Percentiles rank a stretch among this genome's conserved stretches.
Evolutionary conservation across 2,888 invertebrate genomes (phyloP).

Genomic region (Pristionchus mayeri): DNA sequence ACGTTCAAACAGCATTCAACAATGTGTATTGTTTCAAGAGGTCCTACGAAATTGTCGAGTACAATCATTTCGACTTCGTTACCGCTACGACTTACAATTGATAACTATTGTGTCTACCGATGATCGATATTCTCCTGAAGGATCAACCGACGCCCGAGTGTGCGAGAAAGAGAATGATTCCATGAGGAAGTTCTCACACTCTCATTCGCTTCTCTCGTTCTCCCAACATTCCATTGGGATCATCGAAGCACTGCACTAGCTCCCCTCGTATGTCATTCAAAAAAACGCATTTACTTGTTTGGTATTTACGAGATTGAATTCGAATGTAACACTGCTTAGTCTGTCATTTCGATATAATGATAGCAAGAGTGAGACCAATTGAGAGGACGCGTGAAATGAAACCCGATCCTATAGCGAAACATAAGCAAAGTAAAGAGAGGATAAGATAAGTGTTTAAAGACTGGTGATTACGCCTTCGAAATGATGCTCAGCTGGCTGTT

Average conservation of each 20-base stretch:
- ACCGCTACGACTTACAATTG: background rate
- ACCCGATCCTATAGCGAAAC: too few relatives aligned
- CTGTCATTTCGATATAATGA: constrained; percentile 6
- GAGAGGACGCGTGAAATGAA: background rate
- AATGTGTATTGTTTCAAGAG: background rate
- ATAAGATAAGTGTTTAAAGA: too few relatives aligned
- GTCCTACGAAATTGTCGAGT: background rate
- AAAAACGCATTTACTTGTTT: too few relatives aligned
- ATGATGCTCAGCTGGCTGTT: constrained; percentile 12
- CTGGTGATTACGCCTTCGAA: background rate
- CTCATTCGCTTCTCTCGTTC: too few relatives aligned
- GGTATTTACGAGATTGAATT: too few relatives aligned
- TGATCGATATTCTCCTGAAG: background rate
- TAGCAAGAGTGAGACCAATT: constrained; percentile 3
- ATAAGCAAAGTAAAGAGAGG: too few relatives aligned
- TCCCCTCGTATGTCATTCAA: too few relatives aligned
- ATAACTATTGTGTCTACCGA: background rate
- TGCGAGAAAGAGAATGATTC: too few relatives aligned
- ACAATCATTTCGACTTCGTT: background rate
- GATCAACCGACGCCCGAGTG: background rate
- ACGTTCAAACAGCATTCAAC: background rate
- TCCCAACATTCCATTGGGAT: too few relatives aligned
- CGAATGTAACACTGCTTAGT: too few relatives aligned
- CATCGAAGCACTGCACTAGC: too few relatives aligned
- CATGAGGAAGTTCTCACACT: too few relatives aligned